phyloP scores from a whole-genome alignment of 2,797 vertebrate species.

The Crypturellus tataupa region DNA sequence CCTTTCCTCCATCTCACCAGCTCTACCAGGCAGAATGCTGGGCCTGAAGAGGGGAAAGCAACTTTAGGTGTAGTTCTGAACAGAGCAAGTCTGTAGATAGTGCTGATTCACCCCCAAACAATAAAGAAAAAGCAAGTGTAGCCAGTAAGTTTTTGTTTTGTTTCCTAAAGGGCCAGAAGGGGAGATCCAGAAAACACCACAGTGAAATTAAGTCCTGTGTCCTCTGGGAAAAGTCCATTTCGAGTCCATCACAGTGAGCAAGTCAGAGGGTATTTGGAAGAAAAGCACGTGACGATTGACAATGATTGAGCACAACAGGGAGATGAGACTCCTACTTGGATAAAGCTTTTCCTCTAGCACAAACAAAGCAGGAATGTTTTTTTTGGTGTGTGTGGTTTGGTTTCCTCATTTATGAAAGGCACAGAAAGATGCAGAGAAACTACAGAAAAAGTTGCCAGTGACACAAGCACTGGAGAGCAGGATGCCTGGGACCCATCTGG shows the following conservation, averaged over 20 bases:
- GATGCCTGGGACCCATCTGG: neutral
- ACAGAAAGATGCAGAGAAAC: neutral
- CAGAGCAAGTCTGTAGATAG: neutral
- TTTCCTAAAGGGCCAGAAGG: neutral
- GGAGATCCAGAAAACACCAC: neutral
- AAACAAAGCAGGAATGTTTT: neutral
- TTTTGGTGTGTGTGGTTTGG: neutral
- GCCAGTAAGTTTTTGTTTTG: neutral
- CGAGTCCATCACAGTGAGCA: neutral
- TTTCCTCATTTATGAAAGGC: neutral
- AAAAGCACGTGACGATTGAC: neutral
- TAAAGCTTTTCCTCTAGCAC: neutral
- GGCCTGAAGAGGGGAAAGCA: neutral
- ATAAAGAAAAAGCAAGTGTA: neutral
- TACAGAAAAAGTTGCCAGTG: neutral
- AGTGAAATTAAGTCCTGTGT: neutral
- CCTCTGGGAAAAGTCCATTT: neutral
- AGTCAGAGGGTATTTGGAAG: slow-evolving; percentile 1
- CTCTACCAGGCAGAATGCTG: neutral
- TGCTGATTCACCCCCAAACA: slow-evolving; percentile 14
- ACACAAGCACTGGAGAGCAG: neutral
- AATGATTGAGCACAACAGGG: neutral
- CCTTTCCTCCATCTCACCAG: neutral
- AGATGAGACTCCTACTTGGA: neutral
- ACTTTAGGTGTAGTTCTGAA: neutral